These are phyloP conservation scores for Agrotis puta DNA, from an alignment of 2,888 invertebrate genomes.

Conservation along the genomic window DNA sequence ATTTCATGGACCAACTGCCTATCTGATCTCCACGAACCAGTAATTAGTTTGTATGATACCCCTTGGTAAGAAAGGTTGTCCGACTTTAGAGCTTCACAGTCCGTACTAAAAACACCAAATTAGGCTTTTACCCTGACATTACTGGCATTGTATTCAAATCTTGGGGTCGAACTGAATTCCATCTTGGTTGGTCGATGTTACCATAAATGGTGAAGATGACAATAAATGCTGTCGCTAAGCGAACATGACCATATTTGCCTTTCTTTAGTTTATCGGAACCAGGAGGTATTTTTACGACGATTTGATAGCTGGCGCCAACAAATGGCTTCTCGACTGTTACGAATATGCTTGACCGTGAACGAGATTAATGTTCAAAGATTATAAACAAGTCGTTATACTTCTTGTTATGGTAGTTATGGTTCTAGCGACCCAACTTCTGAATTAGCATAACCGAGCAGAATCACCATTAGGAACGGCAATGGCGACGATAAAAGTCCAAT, in stretches of 20 bases:
- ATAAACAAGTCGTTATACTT: constrained; percentile 77
- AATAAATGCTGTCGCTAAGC: constrained; percentile 37
- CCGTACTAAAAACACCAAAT: not conserved
- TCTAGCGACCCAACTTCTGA: constrained; percentile 60
- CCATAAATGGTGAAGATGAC: constrained; percentile 31
- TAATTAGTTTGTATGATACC: no score
- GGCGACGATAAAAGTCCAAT: constrained; percentile 36
- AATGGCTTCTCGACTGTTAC: constrained; percentile 64
- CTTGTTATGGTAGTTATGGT: constrained; percentile 66
- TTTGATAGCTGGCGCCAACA: constrained; percentile 73
- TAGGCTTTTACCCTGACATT: not conserved
- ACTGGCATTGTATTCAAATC: constrained; percentile 4
- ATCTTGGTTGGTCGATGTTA: constrained; percentile 14
- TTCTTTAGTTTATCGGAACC: constrained; percentile 16
- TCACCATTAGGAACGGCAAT: constrained; percentile 41
- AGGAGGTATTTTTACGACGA: constrained; percentile 45
- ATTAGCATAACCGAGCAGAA: constrained; percentile 70
- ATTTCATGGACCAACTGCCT: no score
- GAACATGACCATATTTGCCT: constrained; percentile 23
- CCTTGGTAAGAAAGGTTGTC: no score
- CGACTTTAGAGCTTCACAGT: not conserved
- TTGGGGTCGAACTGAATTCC: not conserved
- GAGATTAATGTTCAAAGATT: constrained; percentile 65
- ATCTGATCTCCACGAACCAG: no score
- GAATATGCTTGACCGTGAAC: constrained; percentile 68